Conservation (phyloP, 2,888 invertebrate species). For the Mimumesa dahlbomi region DNA sequence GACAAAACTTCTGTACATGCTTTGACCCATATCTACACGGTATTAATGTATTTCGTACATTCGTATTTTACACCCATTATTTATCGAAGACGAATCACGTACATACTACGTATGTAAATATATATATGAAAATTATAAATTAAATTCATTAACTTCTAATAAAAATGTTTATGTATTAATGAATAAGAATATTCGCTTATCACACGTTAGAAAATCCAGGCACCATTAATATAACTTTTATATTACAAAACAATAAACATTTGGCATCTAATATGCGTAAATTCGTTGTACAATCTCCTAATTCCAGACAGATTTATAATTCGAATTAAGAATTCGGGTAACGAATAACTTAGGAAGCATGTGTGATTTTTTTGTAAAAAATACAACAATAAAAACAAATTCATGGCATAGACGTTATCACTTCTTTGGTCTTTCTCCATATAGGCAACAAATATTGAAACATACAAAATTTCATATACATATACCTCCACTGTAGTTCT, state of each 20-base stretch:
- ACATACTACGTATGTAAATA: conserved; percentile 13
- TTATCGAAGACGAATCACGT: background rate
- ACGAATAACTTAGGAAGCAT: background rate
- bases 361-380: background rate
- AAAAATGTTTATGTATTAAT: conserved; percentile 14
- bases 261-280: background rate
- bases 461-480: conserved; percentile 16
- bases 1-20: conserved; percentile 6
- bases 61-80: conserved; percentile 1
- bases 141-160: conserved; percentile 24
- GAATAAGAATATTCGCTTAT: conserved; percentile 32
- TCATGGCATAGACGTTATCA: background rate
- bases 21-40: conserved; percentile 16
- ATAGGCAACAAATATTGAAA: background rate
- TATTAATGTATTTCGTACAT: conserved; percentile 7
- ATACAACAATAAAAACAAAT: background rate
- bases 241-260: conserved; percentile 13
- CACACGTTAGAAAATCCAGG: conserved; percentile 64
- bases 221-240: conserved; percentile 61
- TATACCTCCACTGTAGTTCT: background rate
- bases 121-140: conserved; percentile 36
- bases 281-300: too few relatives aligned
- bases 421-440: conserved; percentile 48
- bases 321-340: background rate
- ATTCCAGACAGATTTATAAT: background rate